These are phyloP conservation scores for Fopius arisanus DNA, from an alignment of 1,140 invertebrate species.

Conservation along the genomic window DNA sequence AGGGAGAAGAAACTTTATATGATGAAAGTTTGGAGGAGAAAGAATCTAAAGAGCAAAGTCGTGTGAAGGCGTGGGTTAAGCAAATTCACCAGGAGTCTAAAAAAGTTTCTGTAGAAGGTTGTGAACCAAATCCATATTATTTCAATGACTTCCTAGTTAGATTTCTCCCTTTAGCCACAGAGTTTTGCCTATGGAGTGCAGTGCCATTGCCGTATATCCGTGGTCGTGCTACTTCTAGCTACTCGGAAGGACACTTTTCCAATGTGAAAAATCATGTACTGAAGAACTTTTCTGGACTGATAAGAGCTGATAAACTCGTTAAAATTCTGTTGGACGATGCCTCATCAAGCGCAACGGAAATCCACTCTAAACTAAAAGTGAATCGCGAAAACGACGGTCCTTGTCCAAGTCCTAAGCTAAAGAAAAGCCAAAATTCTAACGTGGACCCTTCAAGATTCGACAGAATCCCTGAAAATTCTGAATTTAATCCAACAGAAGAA, in stretches of 20 bases:
- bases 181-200: constrained; percentile 7
- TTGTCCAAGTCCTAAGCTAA: neutral
- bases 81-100: neutral
- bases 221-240: neutral
- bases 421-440: neutral
- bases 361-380: neutral
- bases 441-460: no score
- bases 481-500: no score
- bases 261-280: neutral
- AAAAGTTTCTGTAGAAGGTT: neutral
- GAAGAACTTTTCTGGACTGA: neutral
- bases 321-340: neutral
- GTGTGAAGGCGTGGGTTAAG: neutral
- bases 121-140: constrained; percentile 5
- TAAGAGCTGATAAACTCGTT: constrained; percentile 1
- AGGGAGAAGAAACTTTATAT: neutral
- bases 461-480: neutral
- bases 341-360: neutral
- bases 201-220: neutral
- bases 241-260: neutral
- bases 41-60: neutral
- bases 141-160: neutral
- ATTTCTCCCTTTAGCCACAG: neutral
- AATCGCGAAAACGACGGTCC: neutral
- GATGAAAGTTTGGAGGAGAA: neutral